Percentiles rank a stretch among this genome's conserved stretches.
These are phyloP conservation scores for Gallinago solitaria DNA, from an alignment of 2,797 vertebrate species.

Conservation along the genomic window DNA sequence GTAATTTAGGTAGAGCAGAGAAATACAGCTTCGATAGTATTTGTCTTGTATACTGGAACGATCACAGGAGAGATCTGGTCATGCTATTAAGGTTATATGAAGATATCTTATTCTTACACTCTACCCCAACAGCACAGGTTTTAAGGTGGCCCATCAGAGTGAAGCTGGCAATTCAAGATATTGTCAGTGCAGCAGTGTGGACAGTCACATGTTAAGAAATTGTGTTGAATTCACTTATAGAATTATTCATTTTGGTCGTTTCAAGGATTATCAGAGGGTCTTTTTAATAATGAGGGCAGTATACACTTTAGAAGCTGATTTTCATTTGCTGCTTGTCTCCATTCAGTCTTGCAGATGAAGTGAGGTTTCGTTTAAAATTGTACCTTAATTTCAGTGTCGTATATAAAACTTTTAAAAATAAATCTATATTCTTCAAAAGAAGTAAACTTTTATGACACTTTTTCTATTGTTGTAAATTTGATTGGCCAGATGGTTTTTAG, in stretches of 20 bases:
- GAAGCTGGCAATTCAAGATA: not conserved
- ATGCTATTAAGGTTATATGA: rapidly evolving
- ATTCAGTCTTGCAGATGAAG: not conserved
- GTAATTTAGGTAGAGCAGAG: not conserved
- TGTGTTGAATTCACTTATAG: not conserved
- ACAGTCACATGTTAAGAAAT: rapidly evolving
- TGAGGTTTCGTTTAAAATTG: conserved; percentile 9
- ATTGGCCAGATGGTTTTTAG: conserved; percentile 80
- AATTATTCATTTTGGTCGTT: not conserved
- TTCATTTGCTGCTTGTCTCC: not conserved
- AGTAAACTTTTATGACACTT: conserved; percentile 73
- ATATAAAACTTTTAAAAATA: conserved; percentile 54
- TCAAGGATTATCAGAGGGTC: not conserved
- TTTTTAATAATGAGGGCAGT: not conserved
- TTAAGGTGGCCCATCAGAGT: not conserved
- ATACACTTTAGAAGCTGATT: not conserved
- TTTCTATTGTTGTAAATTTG: conserved; percentile 78
- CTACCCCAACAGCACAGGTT: not conserved
- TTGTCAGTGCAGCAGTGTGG: not conserved
- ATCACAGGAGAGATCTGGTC: not conserved
- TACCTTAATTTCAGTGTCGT: conserved; percentile 49
- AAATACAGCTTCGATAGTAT: not conserved
- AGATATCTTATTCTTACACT: rapidly evolving
- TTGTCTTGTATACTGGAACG: rapidly evolving
- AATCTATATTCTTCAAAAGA: conserved; percentile 78